Conservation (phyloP, 2,113 vertebrate species). For the Callaeas wilsoni region DNA sequence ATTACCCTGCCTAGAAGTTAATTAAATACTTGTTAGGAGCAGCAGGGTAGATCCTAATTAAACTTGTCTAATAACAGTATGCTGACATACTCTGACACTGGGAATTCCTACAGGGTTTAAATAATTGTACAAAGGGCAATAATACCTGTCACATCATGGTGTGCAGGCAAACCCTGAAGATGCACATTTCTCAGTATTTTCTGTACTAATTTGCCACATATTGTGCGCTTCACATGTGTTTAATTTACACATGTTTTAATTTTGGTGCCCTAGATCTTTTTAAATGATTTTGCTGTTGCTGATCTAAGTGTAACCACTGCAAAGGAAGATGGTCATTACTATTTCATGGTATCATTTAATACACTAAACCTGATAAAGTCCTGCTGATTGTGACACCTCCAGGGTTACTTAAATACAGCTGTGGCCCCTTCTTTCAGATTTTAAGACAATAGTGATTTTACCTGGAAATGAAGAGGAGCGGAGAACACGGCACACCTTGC, state of each 20-base stretch:
- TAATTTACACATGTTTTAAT: conserved; percentile 72
- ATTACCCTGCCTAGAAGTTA: conserved; percentile 87
- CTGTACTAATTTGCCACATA: conserved; percentile 71
- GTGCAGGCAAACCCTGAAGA: conserved; percentile 54
- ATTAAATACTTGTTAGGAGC: conserved; percentile 87
- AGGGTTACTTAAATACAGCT: conserved; percentile 17
- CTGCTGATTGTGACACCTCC: not conserved
- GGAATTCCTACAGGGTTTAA: conserved; percentile 79
- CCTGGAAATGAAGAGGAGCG: not conserved
- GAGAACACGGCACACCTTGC: not conserved
- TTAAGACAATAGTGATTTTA: not conserved
- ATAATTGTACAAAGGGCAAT: conserved; percentile 75
- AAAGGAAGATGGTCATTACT: conserved; percentile 28
- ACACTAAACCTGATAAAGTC: conserved; percentile 31
- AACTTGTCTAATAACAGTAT: conserved; percentile 85
- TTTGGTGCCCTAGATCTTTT: conserved; percentile 35
- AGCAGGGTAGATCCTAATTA: conserved; percentile 87
- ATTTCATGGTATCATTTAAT: not conserved
- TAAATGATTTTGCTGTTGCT: conserved; percentile 19
- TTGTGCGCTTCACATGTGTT: conserved; percentile 61
- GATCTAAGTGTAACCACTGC: not conserved
- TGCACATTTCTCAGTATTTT: conserved; percentile 58
- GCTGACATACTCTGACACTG: conserved; percentile 80
- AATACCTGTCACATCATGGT: conserved; percentile 73
- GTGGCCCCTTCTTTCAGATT: not conserved